phyloP scores from a whole-genome alignment of 2,888 invertebrate genomes.

The Pheosia tremula region DNA sequence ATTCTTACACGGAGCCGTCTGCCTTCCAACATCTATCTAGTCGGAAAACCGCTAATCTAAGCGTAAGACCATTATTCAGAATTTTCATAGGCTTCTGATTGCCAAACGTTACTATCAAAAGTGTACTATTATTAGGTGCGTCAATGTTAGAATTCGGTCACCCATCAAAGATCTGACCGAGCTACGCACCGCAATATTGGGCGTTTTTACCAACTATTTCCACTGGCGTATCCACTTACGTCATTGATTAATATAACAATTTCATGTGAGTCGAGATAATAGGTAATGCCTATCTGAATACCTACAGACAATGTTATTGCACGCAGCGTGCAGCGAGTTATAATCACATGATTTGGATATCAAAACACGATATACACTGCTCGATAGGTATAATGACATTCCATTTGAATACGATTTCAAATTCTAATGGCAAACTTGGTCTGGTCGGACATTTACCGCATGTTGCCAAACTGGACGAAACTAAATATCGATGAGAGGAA shows the following conservation, averaged over 20 bases:
- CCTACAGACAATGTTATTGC: conserved; percentile 48
- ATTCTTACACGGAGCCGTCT: no score
- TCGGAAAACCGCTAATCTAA: no score
- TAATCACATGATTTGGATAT: conserved; percentile 67
- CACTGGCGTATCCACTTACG: no score
- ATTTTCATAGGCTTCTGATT: no score
- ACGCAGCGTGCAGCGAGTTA: conserved; percentile 52
- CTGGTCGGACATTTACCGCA: conserved; percentile 30
- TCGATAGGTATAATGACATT: conserved; percentile 39
- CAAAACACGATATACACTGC: conserved; percentile 25
- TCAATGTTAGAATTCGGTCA: no score
- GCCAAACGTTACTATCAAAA: no score
- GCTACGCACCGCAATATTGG: no score
- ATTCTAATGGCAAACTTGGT: conserved; percentile 46
- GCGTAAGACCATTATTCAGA: no score
- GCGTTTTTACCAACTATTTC: no score
- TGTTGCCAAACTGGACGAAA: conserved; percentile 19
- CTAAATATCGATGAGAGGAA: conserved; percentile 12
- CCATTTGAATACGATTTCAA: conserved; percentile 55
- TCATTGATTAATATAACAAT: conserved; percentile 48
- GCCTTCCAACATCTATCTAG: no score
- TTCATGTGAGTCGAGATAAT: conserved; percentile 39
- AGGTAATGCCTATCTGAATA: conserved; percentile 26
- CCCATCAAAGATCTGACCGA: no score
- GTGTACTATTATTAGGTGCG: no score